Base-by-base conservation (phyloP, 2,797 vertebrate genomes). In the Centropyge bicolor region DNA sequence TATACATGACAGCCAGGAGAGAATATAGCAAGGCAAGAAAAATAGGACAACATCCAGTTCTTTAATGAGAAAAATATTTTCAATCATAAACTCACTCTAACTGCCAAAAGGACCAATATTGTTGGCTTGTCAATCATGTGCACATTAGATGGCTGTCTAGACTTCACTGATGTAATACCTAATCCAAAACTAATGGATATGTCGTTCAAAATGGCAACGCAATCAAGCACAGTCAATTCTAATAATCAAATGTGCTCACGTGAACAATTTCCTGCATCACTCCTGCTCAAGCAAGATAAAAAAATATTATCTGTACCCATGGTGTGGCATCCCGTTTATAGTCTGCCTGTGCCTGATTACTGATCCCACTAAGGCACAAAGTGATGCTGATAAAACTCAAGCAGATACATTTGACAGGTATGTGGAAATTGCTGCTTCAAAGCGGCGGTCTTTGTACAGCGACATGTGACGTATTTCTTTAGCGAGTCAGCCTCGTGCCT, bases 401-500 rank as follows among this genome's bases (percentile, higher is more conserved):
- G 45, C 41, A 24, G 27, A n/a, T 24, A 38, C 14, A 16, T 35
- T n/a, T 2, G 20, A 56, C 24, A 35, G 41, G 43, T 45, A 24
- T 17, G 16, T 64, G 77, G 41, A 62, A 51, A 61, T 38, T 55
- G 20, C 45, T 4, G 10, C 11, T 72, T 49, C 46, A 61, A 16
- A 57, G 62, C 40, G 46, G 35, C 19, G 45, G 52, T 41, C 67
- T 72, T 24, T 41, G 45, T 43, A 56, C 12, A 6, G 65, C 19
- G 0, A 14, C 8, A 74, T 72, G 51, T 77, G 45, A 82, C 48
- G 51, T 81, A 52, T 46, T 76, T 74, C 68, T 63, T 65, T 36
- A 71, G 80, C 61, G 3, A 73, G 67, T 68, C 80, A 68, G 73
- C 77, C 76, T 68, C 17, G 36, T 83, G 83, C 57, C 71, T 74